Conservation (phyloP, 2,113 vertebrate genomes). For the Heterochromis multidens region DNA sequence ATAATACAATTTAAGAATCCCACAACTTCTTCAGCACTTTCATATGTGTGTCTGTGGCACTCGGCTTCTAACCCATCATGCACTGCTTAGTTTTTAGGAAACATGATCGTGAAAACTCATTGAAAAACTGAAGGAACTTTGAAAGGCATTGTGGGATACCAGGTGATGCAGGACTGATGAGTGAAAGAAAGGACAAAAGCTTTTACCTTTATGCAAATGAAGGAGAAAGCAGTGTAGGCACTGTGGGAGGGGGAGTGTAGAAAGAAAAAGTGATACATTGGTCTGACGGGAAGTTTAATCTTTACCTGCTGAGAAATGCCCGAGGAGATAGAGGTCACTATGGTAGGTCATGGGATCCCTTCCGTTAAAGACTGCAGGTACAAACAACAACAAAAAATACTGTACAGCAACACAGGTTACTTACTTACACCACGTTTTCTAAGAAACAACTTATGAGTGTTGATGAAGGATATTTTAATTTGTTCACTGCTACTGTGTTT, state of each 20-base stretch:
- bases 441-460: background rate
- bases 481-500: background rate
- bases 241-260: background rate
- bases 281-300: background rate
- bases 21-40: background rate
- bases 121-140: background rate
- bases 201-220: no score
- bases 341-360: no score
- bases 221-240: background rate
- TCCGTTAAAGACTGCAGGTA: background rate
- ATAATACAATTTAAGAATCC: background rate
- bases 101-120: background rate
- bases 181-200: background rate
- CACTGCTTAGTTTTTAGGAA: background rate
- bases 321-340: background rate
- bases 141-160: background rate
- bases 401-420: background rate
- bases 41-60: background rate
- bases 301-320: background rate
- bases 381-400: background rate
- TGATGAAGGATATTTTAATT: fast-evolving
- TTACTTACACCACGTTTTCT: background rate
- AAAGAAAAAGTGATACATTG: background rate
- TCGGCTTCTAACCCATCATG: background rate
- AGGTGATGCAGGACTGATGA: background rate